Percentiles rank a stretch among this genome's conserved stretches.
These are phyloP conservation scores for Tachina grossa DNA, from an alignment of 2,888 invertebrate genomes.

Conservation along the genomic window DNA sequence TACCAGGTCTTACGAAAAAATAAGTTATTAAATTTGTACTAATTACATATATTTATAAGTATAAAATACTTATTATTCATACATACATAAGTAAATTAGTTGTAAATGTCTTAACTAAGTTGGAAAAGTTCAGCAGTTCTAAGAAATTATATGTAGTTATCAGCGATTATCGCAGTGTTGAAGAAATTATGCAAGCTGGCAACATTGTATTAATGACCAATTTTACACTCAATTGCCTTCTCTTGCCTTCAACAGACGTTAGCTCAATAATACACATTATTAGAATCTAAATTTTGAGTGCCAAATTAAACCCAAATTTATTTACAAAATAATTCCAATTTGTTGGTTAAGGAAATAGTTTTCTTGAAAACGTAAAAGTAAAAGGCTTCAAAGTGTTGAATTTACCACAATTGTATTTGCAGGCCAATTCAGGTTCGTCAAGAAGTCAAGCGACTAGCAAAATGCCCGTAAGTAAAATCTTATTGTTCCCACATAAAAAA, in stretches of 20 bases:
- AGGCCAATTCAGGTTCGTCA: constrained; percentile 73
- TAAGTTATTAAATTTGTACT: no score
- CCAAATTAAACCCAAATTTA: constrained; percentile 4
- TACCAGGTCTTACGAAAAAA: no score
- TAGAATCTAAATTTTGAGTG: constrained; percentile 26
- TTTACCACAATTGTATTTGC: constrained; percentile 78
- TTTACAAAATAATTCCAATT: constrained; percentile 6
- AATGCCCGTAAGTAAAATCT: constrained; percentile 76
- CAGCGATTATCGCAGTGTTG: no score
- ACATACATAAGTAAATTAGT: no score
- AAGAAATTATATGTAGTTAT: no score
- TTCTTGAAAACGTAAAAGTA: constrained; percentile 28
- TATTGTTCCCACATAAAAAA: no score
- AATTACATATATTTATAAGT: no score
- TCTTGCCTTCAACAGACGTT: constrained; percentile 4
- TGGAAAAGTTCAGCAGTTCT: no score
- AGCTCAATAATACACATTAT: background rate
- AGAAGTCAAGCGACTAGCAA: constrained; percentile 74
- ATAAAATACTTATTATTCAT: no score
- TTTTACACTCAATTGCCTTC: background rate
- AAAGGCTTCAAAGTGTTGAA: constrained; percentile 78
- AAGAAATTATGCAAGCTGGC: background rate
- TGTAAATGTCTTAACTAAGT: no score
- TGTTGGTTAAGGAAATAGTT: constrained; percentile 34
- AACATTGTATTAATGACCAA: background rate